Conservation (phyloP, 2,797 vertebrate species). For the Serranus cabrilla region DNA sequence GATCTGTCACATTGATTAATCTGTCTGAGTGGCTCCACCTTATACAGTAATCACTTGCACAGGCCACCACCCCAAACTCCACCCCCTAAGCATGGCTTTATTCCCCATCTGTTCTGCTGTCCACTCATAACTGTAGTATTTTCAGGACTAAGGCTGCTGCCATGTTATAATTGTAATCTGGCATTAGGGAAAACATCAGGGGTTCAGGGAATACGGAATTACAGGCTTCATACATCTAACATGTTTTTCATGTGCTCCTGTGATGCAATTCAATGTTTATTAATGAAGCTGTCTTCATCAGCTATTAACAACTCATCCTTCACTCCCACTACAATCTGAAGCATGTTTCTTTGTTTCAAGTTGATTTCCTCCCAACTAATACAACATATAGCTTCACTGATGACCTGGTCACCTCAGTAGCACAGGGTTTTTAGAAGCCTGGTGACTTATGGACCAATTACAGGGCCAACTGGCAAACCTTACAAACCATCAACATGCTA, state of each 20-base stretch:
- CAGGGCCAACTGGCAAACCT: background rate
- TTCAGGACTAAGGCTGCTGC: background rate
- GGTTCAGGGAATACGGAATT: background rate
- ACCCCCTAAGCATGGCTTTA: constrained; percentile 86
- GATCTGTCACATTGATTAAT: constrained; percentile 95
- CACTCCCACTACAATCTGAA: background rate
- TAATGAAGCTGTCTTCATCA: too few relatives aligned
- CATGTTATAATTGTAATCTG: background rate
- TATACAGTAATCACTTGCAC: constrained; percentile 91
- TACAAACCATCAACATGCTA: too few relatives aligned
- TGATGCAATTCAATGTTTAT: background rate
- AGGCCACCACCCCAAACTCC: constrained; percentile 89
- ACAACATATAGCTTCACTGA: background rate
- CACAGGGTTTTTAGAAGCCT: background rate
- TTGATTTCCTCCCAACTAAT: background rate
- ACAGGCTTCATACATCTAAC: too few relatives aligned
- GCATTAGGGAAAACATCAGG: background rate
- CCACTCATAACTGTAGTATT: background rate
- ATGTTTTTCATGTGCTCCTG: background rate
- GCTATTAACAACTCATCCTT: background rate
- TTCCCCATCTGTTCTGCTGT: constrained; percentile 18
- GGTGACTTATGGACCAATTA: background rate
- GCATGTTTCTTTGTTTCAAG: too few relatives aligned
- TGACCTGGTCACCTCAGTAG: background rate
- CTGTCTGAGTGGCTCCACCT: constrained; percentile 91